These are phyloP conservation scores for Triplophysa dalaica DNA, from an alignment of 2,113 vertebrate genomes.

Conservation along the genomic window DNA sequence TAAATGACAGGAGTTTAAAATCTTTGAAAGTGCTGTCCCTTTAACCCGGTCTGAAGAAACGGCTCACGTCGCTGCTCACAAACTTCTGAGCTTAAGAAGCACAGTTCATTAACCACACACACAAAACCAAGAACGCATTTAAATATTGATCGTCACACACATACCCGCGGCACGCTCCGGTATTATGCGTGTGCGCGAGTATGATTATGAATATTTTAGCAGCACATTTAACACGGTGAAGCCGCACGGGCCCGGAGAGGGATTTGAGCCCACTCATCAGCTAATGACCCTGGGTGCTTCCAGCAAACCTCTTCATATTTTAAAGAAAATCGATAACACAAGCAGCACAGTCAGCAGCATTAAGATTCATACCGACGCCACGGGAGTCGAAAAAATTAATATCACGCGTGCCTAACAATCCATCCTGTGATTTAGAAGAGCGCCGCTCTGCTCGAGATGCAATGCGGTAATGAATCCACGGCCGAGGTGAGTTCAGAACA, in stretches of 20 bases:
- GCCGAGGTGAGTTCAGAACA: conserved; percentile 75
- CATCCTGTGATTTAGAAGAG: conserved; percentile 78
- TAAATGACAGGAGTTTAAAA: too few relatives aligned
- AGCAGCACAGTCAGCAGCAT: conserved; percentile 80
- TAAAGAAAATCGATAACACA: conserved; percentile 82
- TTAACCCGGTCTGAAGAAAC: conserved; percentile 59
- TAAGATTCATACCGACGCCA: conserved; percentile 78
- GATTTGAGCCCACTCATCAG: conserved; percentile 79
- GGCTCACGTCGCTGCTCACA: conserved; percentile 67
- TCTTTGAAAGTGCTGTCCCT: too few relatives aligned
- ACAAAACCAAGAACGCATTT: conserved; percentile 81
- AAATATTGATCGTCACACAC: conserved; percentile 75
- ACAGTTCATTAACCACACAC: conserved; percentile 79
- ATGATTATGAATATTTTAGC: conserved; percentile 86
- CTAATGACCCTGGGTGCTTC: conserved; percentile 82
- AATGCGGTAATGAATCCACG: conserved; percentile 74
- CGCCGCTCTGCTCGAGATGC: conserved; percentile 76
- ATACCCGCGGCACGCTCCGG: conserved; percentile 47
- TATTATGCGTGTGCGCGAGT: conserved; percentile 65
- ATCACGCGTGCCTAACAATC: conserved; percentile 84
- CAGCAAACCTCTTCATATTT: conserved; percentile 83
- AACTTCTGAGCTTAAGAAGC: conserved; percentile 77
- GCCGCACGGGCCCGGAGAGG: conserved; percentile 72
- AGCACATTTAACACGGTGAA: conserved; percentile 80
- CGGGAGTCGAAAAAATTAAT: conserved; percentile 78